Base-by-base conservation (phyloP, 1,140 invertebrate species). In the Neotoxoptera formosana region DNA sequence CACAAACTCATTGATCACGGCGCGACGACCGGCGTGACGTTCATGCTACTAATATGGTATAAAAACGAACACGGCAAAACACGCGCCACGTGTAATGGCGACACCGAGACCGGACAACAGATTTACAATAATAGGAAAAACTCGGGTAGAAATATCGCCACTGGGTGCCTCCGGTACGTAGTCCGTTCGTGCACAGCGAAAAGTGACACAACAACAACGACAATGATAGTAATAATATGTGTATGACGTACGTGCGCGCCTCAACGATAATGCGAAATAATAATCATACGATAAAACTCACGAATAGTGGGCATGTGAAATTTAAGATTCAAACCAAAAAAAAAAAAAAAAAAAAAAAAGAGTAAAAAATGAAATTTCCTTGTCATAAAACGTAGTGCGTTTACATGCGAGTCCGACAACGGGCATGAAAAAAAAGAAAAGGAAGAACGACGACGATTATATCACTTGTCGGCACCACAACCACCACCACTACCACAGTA, bases 401-500 rank as follows among this genome's bases (percentile, higher is more conserved):
- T 76, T n/a, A 53, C 60, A n/a, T 34, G 36, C 81, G 36, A 83
- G 34, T 83, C 34, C 20, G 81, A 83, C 81, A 36, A 83, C 81
- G 36, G 21, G 81, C 81, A 8, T 21, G 2, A 76, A 36, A 36
- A 83, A 83, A 21, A 83, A 84, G 36, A 41, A 84, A 84, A 84
- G 83, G 41, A 84, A 84, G 41, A 25, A 25, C 83, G 83, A 83
- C n/a, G 14, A 83, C 83, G 83, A 84, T 84, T 84, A 84, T 84
- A 84, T 84, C 83, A 84, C 36, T 84, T 84, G 83, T 41, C 83
- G 41, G 36, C 36, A 84, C 83, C 83, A 83, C 76, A 60, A 60
- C 56, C 56, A 76, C 60, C 60, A 76, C 60, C 60, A 76, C 60
- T 76, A 76, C 60, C 60, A 76, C 60, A 4, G 60, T 76, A 76